Conservation (phyloP, 2,888 invertebrate species). For the Andrena haemorrhoa region DNA sequence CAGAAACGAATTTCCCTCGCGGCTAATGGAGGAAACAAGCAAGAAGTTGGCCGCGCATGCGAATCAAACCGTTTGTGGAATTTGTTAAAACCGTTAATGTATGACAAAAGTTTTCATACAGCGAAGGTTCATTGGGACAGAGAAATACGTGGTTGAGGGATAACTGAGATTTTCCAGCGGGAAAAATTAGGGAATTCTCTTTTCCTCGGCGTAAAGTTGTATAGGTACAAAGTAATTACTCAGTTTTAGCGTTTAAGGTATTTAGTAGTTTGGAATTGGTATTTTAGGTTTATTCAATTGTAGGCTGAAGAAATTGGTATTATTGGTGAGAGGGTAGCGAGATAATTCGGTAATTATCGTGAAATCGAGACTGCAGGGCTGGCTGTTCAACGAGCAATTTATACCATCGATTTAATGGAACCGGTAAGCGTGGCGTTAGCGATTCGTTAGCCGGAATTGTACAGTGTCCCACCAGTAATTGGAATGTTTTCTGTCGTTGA, state of each 20-base stretch:
- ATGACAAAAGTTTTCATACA: too few relatives aligned
- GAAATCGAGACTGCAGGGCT: slow-evolving; percentile 16
- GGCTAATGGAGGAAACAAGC: neutral
- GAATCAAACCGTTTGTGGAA: neutral
- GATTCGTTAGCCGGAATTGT: slow-evolving; percentile 23
- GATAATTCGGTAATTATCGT: slow-evolving; percentile 20
- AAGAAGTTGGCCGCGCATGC: neutral
- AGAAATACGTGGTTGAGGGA: neutral
- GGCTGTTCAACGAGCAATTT: slow-evolving; percentile 18
- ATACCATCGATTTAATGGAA: slow-evolving; percentile 15
- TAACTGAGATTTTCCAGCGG: too few relatives aligned
- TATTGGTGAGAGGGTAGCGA: slow-evolving; percentile 22
- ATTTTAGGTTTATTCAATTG: neutral
- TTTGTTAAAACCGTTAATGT: neutral
- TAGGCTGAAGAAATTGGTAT: neutral
- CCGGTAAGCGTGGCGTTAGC: slow-evolving; percentile 22
- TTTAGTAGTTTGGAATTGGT: neutral
- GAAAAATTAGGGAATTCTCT: too few relatives aligned
- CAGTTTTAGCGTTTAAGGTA: too few relatives aligned
- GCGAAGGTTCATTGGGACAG: too few relatives aligned
- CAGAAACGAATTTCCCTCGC: neutral
- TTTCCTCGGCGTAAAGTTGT: too few relatives aligned
- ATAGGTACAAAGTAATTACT: too few relatives aligned
- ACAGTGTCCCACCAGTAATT: neutral
- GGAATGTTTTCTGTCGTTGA: neutral